A percentile compares a stretch with the other conserved stretches of the same genome.
These are phyloP conservation scores for Onychomys torridus DNA, from an alignment of 2,797 vertebrate species.

Conservation along the genomic window DNA sequence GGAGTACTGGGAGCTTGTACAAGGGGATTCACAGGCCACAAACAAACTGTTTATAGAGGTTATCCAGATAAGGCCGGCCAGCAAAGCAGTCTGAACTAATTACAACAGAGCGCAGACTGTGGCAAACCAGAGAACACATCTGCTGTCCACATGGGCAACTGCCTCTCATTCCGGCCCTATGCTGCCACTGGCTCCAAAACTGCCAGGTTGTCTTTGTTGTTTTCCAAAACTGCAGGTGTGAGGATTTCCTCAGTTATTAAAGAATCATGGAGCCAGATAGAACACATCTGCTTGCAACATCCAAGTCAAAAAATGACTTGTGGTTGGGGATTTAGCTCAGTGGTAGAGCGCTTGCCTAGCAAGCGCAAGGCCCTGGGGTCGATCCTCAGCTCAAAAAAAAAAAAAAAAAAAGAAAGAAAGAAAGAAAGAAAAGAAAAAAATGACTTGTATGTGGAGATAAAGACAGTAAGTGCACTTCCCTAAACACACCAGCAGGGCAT, in stretches of 20 bases:
- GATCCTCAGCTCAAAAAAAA: no score
- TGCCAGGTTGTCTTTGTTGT: background rate
- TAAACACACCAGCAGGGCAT: constrained; percentile 17
- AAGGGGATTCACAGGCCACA: background rate
- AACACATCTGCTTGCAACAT: constrained; percentile 55
- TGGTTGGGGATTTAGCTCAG: no score
- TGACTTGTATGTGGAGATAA: background rate
- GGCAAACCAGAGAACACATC: background rate
- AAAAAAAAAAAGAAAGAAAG: constrained; percentile 63
- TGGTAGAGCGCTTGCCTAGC: no score
- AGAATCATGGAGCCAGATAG: constrained; percentile 36
- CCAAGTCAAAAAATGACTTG: constrained; percentile 41
- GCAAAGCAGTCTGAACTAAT: background rate
- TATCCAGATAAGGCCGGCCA: background rate
- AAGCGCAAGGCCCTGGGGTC: no score
- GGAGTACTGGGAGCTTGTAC: background rate
- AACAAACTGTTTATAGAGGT: background rate
- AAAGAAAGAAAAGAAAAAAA: no score
- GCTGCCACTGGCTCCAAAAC: background rate
- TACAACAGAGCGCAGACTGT: background rate
- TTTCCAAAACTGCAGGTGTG: constrained; percentile 25
- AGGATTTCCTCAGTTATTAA: constrained; percentile 60
- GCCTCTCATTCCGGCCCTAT: background rate
- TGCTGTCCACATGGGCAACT: background rate
- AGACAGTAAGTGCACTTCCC: constrained; percentile 1